These are phyloP conservation scores for Halocaridina rubra DNA, from an alignment of 2,888 invertebrate species.

Conservation along the genomic window DNA sequence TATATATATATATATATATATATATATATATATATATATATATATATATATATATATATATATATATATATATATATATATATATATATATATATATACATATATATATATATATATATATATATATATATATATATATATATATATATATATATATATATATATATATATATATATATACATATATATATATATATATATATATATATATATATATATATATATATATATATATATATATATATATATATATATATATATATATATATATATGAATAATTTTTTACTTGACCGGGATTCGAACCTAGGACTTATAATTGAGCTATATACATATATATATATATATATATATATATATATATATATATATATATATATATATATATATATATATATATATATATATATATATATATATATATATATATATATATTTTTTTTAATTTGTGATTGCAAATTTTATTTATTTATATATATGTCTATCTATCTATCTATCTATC, in stretches of 20 bases:
- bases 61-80: neutral
- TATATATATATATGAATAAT: neutral
- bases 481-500: no score
- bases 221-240: neutral
- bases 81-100: neutral
- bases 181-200: neutral
- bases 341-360: no score
- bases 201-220: neutral
- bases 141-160: neutral
- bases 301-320: no score
- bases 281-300: no score
- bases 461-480: no score
- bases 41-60: neutral
- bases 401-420: no score
- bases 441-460: no score
- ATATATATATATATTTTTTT: no score
- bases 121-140: neutral
- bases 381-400: no score
- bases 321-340: no score
- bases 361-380: no score
- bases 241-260: neutral
- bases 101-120: neutral
- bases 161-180: neutral
- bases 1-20: neutral
- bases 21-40: neutral